A percentile compares a stretch with the other conserved stretches of the same genome.
Evolutionary conservation across 2,888 invertebrate species (phyloP).

Genomic region (Lasioglossum lativentre): DNA sequence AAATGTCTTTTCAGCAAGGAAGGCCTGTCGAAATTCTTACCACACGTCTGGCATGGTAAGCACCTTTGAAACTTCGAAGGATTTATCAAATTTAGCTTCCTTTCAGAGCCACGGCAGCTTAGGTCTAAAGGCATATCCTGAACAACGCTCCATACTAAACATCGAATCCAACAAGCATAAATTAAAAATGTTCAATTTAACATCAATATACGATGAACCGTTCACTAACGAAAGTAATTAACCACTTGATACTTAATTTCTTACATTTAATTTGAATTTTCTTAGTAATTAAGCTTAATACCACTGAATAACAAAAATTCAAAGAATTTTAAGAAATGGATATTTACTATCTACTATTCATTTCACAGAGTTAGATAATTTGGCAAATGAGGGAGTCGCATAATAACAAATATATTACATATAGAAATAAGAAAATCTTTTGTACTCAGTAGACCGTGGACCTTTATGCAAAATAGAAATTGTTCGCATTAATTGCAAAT

Average conservation of each 20-base stretch:
- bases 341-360: not conserved
- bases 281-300: not conserved
- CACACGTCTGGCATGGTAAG: slow-evolving; percentile 87
- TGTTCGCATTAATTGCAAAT: not conserved
- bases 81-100: slow-evolving; percentile 35
- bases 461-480: not conserved
- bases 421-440: not conserved
- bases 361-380: not conserved
- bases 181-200: not conserved
- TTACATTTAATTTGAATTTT: not conserved
- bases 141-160: slow-evolving; percentile 51
- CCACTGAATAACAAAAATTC: not conserved
- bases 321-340: not conserved
- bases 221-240: not conserved
- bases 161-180: slow-evolving; percentile 6
- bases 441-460: not conserved
- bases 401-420: not conserved
- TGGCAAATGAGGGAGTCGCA: not conserved
- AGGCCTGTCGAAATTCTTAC: slow-evolving; percentile 89
- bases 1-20: slow-evolving; percentile 89
- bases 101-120: slow-evolving; percentile 67
- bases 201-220: not conserved
- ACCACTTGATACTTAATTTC: not conserved
- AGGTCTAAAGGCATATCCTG: slow-evolving; percentile 77
- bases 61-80: slow-evolving; percentile 64